Base-by-base conservation (phyloP, 2,888 invertebrate genomes). In the Drosophila glabriapex region DNA sequence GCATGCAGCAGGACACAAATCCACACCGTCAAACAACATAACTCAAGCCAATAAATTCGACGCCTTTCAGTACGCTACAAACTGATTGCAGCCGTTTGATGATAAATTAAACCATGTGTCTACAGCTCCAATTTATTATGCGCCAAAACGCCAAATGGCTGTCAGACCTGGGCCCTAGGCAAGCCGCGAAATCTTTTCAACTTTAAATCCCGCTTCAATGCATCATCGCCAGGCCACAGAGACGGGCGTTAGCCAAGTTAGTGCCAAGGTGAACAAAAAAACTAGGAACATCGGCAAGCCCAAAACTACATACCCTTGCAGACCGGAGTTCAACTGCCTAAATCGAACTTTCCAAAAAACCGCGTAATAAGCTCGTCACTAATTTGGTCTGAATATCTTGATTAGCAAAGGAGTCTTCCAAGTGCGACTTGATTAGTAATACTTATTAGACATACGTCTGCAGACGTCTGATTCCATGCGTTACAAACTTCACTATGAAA, bases 101-200 rank as follows among this genome's bases (percentile, higher is more conserved):
- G 87, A 89, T 88, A 89, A 87, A 88, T 88, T 89, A 89, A 89
- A 80, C 83, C 78, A 75, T 83, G 79, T 80, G 88, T 87, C 89
- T 82, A 76, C 82, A 82, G 87, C 81, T 83, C 84, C 76, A 85
- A 88, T 88, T 88, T 88, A 88, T 89, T 87, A 89, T 89, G 86
- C 86, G 85, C 85, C 89, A 86, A 86, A 86, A 86, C 78, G 89
- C 85, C 89, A 89, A 89, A 89, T 76, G 89, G 80, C 86, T 87
- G 85, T 88, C 84, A 86, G 85, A 63, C 62, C 67, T 59, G 76
- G 46, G 65, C 68, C 70, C 61, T 64, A 46, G 73, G 73, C 78
- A 69, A 76, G 73, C 84, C 82, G 83, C 89, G 82, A 88, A 89
- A 88, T 88, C 85, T 85, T 89, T 87, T 89, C 84, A 89, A 89